phyloP scores from a whole-genome alignment of 1,140 invertebrate species.

The Eumeta japonica region DNA sequence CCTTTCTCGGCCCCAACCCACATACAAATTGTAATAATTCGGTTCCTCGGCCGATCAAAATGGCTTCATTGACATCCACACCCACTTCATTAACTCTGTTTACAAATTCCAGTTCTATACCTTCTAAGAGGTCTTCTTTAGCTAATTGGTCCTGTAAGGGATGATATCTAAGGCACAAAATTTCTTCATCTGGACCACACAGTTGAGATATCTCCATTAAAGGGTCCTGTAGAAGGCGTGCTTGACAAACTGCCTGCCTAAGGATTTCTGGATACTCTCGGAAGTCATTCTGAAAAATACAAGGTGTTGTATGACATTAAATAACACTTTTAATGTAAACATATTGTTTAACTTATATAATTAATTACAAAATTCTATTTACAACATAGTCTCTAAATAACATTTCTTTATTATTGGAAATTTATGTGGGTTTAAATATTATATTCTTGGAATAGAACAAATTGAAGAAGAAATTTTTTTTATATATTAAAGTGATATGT shows the following conservation, averaged over 20 bases:
- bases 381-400: too few relatives aligned
- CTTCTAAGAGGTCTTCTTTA: constrained; percentile 84
- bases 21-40: constrained; percentile 97
- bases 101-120: constrained; percentile 88
- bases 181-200: constrained; percentile 93
- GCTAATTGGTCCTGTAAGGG: constrained; percentile 82
- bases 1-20: constrained; percentile 94
- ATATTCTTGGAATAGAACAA: too few relatives aligned
- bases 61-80: constrained; percentile 94
- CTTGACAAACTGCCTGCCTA: constrained; percentile 89
- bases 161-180: constrained; percentile 91
- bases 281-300: constrained; percentile 70
- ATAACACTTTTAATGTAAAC: not conserved
- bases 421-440: too few relatives aligned
- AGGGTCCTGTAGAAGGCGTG: constrained; percentile 91
- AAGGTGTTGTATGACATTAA: constrained; percentile 8
- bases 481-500: too few relatives aligned
- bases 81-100: constrained; percentile 95
- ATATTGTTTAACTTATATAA: constrained; percentile 4
- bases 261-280: constrained; percentile 86
- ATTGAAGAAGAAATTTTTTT: too few relatives aligned
- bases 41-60: constrained; percentile 82
- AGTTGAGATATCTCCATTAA: constrained; percentile 94
- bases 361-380: too few relatives aligned
- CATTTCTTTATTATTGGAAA: too few relatives aligned